Percentiles rank a stretch among this genome's conserved stretches.
Conservation (phyloP, 2,113 vertebrate genomes). For the Emydura subglobosa region DNA sequence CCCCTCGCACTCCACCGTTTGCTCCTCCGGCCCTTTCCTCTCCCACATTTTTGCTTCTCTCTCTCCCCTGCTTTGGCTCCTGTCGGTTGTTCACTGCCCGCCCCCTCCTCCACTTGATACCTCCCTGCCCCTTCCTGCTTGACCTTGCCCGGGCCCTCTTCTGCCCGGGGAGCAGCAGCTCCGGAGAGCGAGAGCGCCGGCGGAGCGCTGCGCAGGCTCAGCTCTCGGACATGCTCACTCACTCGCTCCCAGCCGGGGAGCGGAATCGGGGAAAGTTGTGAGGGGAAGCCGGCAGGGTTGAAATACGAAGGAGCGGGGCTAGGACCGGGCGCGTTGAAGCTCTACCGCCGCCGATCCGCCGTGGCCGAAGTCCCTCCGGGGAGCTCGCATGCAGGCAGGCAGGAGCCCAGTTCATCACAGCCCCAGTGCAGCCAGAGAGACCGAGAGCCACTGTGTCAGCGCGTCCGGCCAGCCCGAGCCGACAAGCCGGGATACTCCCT, state of each 20-base stretch:
- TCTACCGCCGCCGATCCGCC: background rate
- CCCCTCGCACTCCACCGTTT: no score
- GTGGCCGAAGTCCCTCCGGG: background rate
- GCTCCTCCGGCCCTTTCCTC: background rate
- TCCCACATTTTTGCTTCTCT: no score
- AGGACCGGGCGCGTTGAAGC: background rate
- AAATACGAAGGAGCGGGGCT: background rate
- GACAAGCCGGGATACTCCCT: background rate
- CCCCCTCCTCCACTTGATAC: background rate
- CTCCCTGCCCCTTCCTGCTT: rapidly evolving
- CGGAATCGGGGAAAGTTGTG: constrained; percentile 28
- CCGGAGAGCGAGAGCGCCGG: background rate
- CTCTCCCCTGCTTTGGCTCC: background rate
- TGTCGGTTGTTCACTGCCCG: background rate
- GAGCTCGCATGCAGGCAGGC: background rate
- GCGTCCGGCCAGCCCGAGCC: no score
- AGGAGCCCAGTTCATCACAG: no score
- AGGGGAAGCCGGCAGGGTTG: background rate
- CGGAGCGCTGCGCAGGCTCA: background rate
- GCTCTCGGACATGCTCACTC: background rate
- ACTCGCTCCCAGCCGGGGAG: background rate
- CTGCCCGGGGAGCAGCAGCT: background rate
- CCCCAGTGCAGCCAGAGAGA: background rate
- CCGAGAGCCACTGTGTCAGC: no score
- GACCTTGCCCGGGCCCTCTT: background rate